Base-by-base conservation (phyloP, 2,888 invertebrate genomes). In the Cynaeus angustus region DNA sequence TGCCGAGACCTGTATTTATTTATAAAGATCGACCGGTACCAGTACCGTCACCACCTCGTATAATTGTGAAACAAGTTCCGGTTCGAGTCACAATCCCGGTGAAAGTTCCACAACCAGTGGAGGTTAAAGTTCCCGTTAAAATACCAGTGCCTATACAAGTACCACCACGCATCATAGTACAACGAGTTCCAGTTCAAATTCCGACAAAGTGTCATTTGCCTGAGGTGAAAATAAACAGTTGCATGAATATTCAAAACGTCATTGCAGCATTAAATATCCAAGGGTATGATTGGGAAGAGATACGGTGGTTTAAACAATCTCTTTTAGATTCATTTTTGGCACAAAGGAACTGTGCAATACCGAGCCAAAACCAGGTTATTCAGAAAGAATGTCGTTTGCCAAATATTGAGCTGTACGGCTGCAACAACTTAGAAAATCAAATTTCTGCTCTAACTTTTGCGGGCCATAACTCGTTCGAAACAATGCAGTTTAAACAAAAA, bases 111-210 rank as follows among this genome's bases (percentile, higher is more conserved):
- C 4, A 28, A 28, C 28, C 28, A 5, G 28, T 28, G 7, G 28
- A 28, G 7, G n/a, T 38, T 38, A 38, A n/a, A n/a, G 9, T 48
- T 3, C 48, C 48, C 8, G 16, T 48, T 8, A 21, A 16, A 21
- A 10, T 48, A 21, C 45, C 45, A 14, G 46, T 46, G 13, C 41
- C 10, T 0, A 14, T 64, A 28, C 43, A 30, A n/a, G 26, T 41
- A 16, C 56, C 58, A 13, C 64, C 68, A 8, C 59, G 21, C 45
- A 43, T 72, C 9, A 55, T 72, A 41, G 37, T 72, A n/a, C 70
- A 72, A 55, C 33, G 55, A 12, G 55, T 65, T 10, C 46, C 46
- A 2, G 5, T 12, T 6, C 38, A 10, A 10, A 21, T 21, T 3
- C 38, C 38, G 2, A n/a, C 38, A 7, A 43, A 43, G 4, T 21